Conservation (phyloP, 2,113 vertebrate genomes). For the Procavia capensis region DNA sequence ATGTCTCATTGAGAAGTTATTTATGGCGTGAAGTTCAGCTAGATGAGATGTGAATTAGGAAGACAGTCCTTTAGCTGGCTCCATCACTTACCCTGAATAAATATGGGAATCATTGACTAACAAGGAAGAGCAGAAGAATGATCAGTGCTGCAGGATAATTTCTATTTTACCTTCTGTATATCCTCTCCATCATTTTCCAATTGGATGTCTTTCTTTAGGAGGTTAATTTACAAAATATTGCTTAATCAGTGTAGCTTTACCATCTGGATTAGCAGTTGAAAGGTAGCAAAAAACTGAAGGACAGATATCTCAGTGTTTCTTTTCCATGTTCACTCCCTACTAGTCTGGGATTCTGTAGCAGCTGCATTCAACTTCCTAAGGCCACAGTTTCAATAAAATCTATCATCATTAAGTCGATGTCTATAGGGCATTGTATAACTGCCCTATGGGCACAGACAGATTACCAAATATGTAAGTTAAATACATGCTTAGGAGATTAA, state of each 20-base stretch:
- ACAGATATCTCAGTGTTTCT: neutral
- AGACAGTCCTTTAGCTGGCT: neutral
- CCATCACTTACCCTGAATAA: neutral
- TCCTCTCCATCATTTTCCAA: neutral
- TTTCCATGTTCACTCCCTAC: neutral
- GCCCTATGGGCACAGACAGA: neutral
- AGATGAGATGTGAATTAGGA: neutral
- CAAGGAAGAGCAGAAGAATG: neutral
- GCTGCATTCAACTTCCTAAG: neutral
- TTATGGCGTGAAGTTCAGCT: neutral
- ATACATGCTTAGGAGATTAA: no score
- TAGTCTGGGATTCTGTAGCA: neutral
- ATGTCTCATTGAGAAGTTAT: neutral
- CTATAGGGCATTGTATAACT: neutral
- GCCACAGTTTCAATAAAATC: neutral
- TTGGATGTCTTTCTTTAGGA: neutral
- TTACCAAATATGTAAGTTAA: no score
- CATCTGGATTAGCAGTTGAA: neutral
- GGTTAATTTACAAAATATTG: neutral
- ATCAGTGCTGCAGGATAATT: neutral
- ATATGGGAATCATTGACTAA: neutral
- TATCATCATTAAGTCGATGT: neutral
- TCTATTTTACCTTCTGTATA: neutral
- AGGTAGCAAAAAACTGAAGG: neutral
- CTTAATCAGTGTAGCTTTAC: neutral